Evolutionary conservation across 1,140 invertebrate genomes (phyloP).

Genomic region (Muscidifurax raptorellus): DNA sequence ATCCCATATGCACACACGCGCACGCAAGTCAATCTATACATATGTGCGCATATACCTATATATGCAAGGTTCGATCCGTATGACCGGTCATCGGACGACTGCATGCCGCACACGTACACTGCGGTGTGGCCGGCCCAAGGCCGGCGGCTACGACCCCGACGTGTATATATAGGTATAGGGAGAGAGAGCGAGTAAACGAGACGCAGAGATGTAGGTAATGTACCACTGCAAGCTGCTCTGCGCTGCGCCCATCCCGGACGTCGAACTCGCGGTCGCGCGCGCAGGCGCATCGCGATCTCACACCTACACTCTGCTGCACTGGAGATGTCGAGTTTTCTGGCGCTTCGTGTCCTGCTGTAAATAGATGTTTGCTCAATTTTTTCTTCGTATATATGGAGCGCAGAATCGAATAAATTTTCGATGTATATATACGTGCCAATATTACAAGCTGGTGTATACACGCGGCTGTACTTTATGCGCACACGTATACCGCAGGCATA

Average conservation of each 20-base stretch:
- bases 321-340: not conserved
- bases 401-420: too few species aligned
- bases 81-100: conserved; percentile 5
- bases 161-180: not conserved
- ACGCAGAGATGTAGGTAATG: not conserved
- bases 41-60: not conserved
- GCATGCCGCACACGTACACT: not conserved
- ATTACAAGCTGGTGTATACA: not conserved
- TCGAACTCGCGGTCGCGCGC: conserved; percentile 25
- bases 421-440: not conserved
- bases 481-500: not conserved
- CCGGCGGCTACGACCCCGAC: conserved; percentile 12
- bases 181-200: not conserved
- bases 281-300: conserved; percentile 38
- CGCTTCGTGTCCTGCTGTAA: too few species aligned
- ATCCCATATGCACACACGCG: not conserved
- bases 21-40: not conserved
- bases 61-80: not conserved
- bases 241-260: conserved; percentile 21
- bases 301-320: not conserved
- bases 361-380: too few species aligned
- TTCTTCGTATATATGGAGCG: too few species aligned
- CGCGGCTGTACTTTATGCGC: not conserved
- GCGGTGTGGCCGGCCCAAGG: not conserved
- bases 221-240: not conserved